These are phyloP conservation scores for Spisula subtruncata DNA, from an alignment of 2,888 invertebrate species.

Conservation along the genomic window DNA sequence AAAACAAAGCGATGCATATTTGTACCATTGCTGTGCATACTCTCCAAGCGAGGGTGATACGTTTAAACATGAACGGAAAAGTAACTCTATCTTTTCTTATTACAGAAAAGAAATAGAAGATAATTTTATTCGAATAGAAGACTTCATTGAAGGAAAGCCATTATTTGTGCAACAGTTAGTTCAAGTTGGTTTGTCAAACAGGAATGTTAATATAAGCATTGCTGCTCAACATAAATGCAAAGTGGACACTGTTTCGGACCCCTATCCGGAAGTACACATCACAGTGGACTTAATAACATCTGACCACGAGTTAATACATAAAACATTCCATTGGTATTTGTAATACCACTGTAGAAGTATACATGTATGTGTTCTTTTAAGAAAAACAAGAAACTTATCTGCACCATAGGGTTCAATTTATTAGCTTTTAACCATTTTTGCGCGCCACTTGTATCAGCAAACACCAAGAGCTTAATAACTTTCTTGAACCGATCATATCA, in stretches of 20 bases:
- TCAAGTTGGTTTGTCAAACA: neutral
- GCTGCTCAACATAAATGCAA: constrained; percentile 23
- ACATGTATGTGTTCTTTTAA: neutral
- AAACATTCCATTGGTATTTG: constrained; percentile 40
- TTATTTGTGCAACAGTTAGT: neutral
- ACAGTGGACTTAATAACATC: neutral
- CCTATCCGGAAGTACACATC: constrained; percentile 40
- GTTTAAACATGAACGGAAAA: neutral
- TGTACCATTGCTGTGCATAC: constrained; percentile 39
- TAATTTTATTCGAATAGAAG: constrained; percentile 39
- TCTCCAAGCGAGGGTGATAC: constrained; percentile 3
- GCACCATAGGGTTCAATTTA: no score
- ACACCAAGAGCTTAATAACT: no score
- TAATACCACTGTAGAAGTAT: no score
- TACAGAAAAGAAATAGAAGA: constrained; percentile 15
- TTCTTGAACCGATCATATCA: no score
- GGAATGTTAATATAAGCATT: neutral
- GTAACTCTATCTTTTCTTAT: constrained; percentile 27
- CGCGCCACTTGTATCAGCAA: no score
- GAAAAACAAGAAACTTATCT: no score
- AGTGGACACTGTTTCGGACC: constrained; percentile 6
- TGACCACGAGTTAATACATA: neutral
- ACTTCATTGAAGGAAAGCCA: constrained; percentile 20
- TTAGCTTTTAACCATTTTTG: no score
- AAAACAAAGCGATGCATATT: neutral